Evolutionary conservation across 2,797 vertebrate species (phyloP).

Genomic region (Cottoperca gobio): DNA sequence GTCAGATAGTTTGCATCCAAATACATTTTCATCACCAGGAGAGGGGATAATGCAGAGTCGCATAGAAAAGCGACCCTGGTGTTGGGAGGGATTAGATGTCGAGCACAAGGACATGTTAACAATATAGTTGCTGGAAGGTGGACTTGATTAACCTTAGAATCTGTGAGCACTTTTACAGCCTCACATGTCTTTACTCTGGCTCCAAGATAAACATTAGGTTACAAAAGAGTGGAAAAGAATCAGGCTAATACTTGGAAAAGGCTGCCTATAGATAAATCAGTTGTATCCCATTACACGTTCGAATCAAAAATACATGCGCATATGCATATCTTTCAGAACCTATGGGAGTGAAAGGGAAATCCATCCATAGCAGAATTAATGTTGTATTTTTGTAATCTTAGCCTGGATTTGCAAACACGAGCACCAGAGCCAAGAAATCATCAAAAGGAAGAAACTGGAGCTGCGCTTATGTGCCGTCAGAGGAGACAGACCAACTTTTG

Average conservation of each 20-base stretch:
- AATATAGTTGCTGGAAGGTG: neutral
- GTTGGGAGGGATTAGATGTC: neutral
- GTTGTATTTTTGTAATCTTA: constrained; percentile 64
- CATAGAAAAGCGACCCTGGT: neutral
- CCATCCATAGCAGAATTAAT: constrained; percentile 47
- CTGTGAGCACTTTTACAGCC: neutral
- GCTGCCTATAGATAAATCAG: constrained; percentile 29
- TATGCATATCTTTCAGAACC: constrained; percentile 35
- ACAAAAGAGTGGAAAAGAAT: neutral
- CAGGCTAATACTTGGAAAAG: neutral
- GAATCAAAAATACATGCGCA: constrained; percentile 41
- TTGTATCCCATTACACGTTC: constrained; percentile 18
- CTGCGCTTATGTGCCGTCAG: constrained; percentile 59
- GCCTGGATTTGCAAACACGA: constrained; percentile 60
- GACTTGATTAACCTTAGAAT: constrained; percentile 9
- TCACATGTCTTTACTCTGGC: neutral
- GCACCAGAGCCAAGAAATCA: constrained; percentile 62
- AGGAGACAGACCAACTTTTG: constrained; percentile 53
- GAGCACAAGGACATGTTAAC: neutral
- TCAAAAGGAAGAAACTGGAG: constrained; percentile 60
- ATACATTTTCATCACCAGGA: constrained; percentile 25
- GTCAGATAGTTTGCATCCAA: constrained; percentile 17
- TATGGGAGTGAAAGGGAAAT: constrained; percentile 49
- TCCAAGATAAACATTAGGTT: neutral
- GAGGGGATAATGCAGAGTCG: neutral